Base-by-base conservation (phyloP, 2,888 invertebrate species). In the Metacarcinus magister region DNA sequence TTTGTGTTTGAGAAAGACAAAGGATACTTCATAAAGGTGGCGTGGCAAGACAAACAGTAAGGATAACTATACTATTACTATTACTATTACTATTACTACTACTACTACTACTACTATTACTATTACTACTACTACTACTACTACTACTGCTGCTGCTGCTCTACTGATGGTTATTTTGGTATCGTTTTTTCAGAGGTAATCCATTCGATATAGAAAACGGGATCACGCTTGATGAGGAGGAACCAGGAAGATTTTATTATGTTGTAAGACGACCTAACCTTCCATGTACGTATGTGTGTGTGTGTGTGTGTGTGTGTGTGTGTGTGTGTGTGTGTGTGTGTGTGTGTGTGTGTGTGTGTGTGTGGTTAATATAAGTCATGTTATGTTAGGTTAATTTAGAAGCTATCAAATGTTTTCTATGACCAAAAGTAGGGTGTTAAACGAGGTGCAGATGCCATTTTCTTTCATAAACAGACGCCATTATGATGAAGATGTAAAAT, bases 31-130 rank as follows among this genome's bases (percentile, higher is more conserved):
- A 97, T 96, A 2, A 93, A 95, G 16, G 92, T 97, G 16, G 96
- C 96, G 23, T 97, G 96, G 96, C 95, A 92, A n/a, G 95, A 96
- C 39, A 93, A 32, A 28, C 75, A 96, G 96, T 97, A 54, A 96
- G 96, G 13, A 60, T 60, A 19, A 19, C 19, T 60, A 19, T 60
- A 19, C 19, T 19, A 60, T 19, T 19, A 60, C 67, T 19, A 60
- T 19, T 19, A 60, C 67, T 19, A n/a, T n/a, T n/a, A 91, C 32
- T 13, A 43, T 8, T 46, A 23, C 7, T 67, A 23, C 0, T 67
- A n/a, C 54, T 54, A 54, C 3, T 39, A 39, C 0, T 39, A 39
- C 39, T 39, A 39, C 39, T n/a, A n/a, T n/a, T n/a, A n/a, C n/a
- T n/a, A n/a, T n/a, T n/a, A n/a, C n/a, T n/a, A 60, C 67, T 19